phyloP scores from a whole-genome alignment of 1,140 invertebrate species.

The Drosophila kohkoa region DNA sequence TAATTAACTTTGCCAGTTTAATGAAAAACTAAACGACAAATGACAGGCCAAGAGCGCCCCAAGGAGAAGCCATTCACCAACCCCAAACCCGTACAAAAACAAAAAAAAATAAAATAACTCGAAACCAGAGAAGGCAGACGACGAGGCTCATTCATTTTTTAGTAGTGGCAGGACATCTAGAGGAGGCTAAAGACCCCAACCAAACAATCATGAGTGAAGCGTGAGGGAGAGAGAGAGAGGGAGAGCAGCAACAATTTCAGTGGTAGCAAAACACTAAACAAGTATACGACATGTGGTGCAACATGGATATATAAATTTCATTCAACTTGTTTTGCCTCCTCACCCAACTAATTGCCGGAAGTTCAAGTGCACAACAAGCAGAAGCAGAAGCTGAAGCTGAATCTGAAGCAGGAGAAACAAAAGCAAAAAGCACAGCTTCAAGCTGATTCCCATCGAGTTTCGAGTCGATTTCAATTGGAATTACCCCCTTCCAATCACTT shows the following conservation, averaged over 20 bases:
- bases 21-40: slow-evolving; percentile 73
- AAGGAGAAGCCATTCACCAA: slow-evolving; percentile 23
- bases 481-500: background rate
- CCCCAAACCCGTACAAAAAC: background rate
- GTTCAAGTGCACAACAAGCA: slow-evolving; percentile 48
- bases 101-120: background rate
- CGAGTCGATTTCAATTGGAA: slow-evolving; percentile 10
- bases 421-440: background rate
- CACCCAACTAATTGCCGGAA: slow-evolving; percentile 70
- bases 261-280: slow-evolving; percentile 51
- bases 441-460: background rate
- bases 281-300: slow-evolving; percentile 69
- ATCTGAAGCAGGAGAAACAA: too few relatives aligned
- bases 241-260: slow-evolving; percentile 21
- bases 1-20: slow-evolving; percentile 74
- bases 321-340: slow-evolving; percentile 22
- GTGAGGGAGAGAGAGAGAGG: slow-evolving; percentile 8
- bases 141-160: slow-evolving; percentile 56
- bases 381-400: background rate
- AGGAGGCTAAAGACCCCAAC: slow-evolving; percentile 7
- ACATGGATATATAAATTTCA: slow-evolving; percentile 46
- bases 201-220: slow-evolving; percentile 29
- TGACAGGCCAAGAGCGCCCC: slow-evolving; percentile 27
- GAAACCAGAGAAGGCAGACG: slow-evolving; percentile 13
- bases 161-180: slow-evolving; percentile 35